Evolutionary conservation across 1,140 invertebrate species (phyloP), one percentile per base, ranked within the genome.

Genomic region (Drosophila pectinifera): DNA sequence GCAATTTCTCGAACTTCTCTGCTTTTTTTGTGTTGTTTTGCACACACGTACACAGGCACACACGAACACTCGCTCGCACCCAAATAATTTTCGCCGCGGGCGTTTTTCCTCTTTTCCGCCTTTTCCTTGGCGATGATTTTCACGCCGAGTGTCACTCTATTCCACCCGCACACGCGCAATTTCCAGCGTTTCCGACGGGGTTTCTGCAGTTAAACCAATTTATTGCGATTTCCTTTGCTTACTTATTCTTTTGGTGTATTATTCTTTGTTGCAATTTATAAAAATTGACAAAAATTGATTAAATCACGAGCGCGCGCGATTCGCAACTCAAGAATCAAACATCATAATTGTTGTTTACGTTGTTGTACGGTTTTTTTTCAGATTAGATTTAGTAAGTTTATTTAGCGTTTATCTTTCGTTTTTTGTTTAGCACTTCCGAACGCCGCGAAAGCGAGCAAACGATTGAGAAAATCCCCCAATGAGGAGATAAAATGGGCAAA

Each of bases 41-140:
- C 64, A 77, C 49, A n/a, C n/a, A n/a, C n/a, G n/a, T n/a, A n/a
- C n/a, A n/a, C n/a, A n/a, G n/a, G 65, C 57, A 48, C 55, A 39
- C 48, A 24, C 62, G 49, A 34, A 38, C 36, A 59, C 8, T 8
- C 45, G 31, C 41, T 26, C 5, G 26, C 55, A 57, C 31, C 18
- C 16, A 41, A 75, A 81, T 54, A 74, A 70, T 76, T 79, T 83
- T 82, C 55, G 61, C 80, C 64, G 80, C 63, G 62, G 74, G 82
- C 74, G 82, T 72, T 88, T 82, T 85, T 82, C 54, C 51, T 56
- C 58, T 76, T 46, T 42, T 72, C 64, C 59, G 61, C 45, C 36
- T 63, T 64, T 72, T 68, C 62, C 45, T 75, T 75, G 53, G 59
- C 73, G 54, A 42, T 64, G 62, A 59, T 76, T 72, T 64, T 72